Percentiles rank a stretch among this genome's conserved stretches.
These are phyloP conservation scores for Agelastica alni DNA, from an alignment of 2,888 invertebrate species.

Conservation along the genomic window DNA sequence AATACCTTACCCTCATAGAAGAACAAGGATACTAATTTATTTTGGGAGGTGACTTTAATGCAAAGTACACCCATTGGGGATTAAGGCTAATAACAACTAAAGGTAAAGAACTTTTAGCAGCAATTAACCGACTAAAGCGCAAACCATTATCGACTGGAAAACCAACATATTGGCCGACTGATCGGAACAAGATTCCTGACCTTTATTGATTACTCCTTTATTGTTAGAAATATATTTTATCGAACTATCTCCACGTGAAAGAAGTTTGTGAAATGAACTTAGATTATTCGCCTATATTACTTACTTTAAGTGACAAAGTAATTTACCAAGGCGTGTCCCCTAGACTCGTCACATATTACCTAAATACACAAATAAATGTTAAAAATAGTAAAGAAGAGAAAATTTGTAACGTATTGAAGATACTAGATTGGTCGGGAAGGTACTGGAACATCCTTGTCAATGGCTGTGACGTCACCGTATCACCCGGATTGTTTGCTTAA, in stretches of 20 bases:
- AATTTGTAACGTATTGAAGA: too few species aligned
- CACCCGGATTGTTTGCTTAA: too few species aligned
- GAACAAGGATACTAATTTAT: not conserved
- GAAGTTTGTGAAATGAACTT: not conserved
- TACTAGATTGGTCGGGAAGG: too few species aligned
- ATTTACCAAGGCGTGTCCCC: too few species aligned
- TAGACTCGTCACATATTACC: too few species aligned
- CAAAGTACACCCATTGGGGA: not conserved
- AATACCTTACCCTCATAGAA: not conserved
- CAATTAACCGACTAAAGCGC: too few species aligned
- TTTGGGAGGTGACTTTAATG: not conserved
- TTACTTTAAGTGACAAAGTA: not conserved
- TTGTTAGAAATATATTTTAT: not conserved
- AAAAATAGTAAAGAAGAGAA: too few species aligned
- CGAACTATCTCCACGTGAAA: not conserved
- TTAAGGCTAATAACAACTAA: not conserved
- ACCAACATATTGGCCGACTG: not conserved
- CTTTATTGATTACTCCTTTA: too few species aligned
- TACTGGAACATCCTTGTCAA: too few species aligned
- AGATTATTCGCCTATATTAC: not conserved
- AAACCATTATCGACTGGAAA: not conserved
- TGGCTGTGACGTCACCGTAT: too few species aligned
- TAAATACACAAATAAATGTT: too few species aligned
- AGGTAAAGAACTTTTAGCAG: not conserved
- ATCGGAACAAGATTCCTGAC: too few species aligned